These are phyloP conservation scores for Zonotrichia leucophrys DNA, from an alignment of 2,113 vertebrate genomes.

Conservation along the genomic window DNA sequence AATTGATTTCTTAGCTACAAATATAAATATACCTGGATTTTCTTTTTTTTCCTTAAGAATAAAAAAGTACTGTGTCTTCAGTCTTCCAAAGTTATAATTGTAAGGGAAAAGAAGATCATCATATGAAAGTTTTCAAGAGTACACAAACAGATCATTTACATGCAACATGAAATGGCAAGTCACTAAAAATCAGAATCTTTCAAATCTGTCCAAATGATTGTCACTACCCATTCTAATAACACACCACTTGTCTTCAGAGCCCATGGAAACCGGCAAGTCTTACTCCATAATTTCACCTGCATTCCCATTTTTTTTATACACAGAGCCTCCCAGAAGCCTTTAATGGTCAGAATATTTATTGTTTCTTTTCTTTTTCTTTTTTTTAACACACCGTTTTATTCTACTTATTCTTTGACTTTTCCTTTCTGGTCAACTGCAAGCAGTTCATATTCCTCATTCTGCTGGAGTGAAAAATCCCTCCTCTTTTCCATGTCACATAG, in stretches of 20 bases:
- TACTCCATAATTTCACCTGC: not conserved
- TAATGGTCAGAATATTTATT: not conserved
- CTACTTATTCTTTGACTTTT: not conserved
- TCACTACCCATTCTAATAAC: not conserved
- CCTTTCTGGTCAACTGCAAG: not conserved
- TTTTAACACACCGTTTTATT: not conserved
- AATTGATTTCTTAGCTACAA: conserved; percentile 39
- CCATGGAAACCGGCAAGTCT: not conserved
- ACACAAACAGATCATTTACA: conserved; percentile 16
- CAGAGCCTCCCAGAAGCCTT: conserved; percentile 1
- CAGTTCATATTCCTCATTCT: not conserved
- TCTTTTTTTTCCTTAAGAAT: not conserved
- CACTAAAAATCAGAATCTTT: not conserved
- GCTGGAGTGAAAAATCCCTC: not conserved
- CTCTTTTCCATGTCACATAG: rapidly evolving
- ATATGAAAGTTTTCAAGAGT: not conserved
- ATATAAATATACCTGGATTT: conserved; percentile 47
- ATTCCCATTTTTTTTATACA: not conserved
- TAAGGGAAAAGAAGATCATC: not conserved
- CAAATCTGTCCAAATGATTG: not conserved
- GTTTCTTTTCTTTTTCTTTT: not conserved
- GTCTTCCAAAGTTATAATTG: not conserved
- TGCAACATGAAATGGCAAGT: not conserved
- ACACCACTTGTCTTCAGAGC: not conserved
- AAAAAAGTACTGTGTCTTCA: not conserved